Conservation (phyloP, 1,140 invertebrate genomes). For the Lepidurus couesii region DNA sequence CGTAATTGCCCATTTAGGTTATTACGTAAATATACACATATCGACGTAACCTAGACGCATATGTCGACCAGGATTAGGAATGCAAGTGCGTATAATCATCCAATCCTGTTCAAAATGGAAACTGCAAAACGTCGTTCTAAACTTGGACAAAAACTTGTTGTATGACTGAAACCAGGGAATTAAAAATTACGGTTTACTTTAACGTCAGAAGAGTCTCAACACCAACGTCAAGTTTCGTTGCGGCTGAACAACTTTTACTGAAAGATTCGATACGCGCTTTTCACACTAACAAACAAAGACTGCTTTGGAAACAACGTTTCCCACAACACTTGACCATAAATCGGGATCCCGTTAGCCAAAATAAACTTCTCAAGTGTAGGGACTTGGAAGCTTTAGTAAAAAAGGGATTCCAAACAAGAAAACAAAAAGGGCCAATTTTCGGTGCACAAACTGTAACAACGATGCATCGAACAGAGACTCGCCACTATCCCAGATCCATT, state of each 20-base stretch:
- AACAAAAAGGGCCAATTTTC: neutral
- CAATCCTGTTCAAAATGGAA: too few relatives aligned
- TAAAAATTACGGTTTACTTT: too few relatives aligned
- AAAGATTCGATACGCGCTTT: neutral
- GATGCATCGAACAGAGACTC: neutral
- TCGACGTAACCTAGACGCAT: too few relatives aligned
- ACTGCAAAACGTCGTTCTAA: too few relatives aligned
- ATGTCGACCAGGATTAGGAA: too few relatives aligned
- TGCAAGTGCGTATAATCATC: too few relatives aligned
- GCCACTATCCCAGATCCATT: neutral
- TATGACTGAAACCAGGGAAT: too few relatives aligned
- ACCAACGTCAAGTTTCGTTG: neutral
- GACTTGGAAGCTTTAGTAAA: neutral
- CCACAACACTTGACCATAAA: slow-evolving; percentile 22
- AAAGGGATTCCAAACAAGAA: neutral
- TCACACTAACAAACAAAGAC: slow-evolving; percentile 11
- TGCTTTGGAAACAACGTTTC: neutral
- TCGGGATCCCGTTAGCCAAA: slow-evolving; percentile 21
- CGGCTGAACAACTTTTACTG: neutral
- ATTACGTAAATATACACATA: too few relatives aligned
- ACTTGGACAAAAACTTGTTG: too few relatives aligned
- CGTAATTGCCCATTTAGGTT: neutral
- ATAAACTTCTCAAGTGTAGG: neutral
- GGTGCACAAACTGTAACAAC: neutral
- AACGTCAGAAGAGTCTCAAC: too few relatives aligned